These are phyloP conservation scores for Coregonus ussuriensis DNA, from an alignment of 2,797 vertebrate species.

Conservation along the genomic window DNA sequence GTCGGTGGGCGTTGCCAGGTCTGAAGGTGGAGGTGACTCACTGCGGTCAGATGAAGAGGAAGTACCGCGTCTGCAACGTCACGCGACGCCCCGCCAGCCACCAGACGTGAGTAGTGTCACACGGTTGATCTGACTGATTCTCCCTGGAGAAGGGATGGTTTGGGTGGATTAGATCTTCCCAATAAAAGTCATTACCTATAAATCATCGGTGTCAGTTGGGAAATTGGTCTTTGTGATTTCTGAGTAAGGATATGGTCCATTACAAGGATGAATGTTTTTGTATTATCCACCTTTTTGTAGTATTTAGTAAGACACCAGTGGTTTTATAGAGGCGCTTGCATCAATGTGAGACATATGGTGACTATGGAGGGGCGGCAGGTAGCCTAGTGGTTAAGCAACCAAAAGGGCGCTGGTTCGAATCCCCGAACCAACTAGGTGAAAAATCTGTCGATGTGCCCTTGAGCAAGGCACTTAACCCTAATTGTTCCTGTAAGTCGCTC, in stretches of 20 bases:
- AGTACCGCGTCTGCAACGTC: constrained; percentile 98
- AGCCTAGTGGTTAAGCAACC: too few relatives aligned
- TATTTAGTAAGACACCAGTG: neutral
- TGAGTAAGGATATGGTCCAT: neutral
- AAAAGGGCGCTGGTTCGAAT: too few relatives aligned
- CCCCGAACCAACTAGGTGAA: too few relatives aligned
- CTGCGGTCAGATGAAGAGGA: constrained; percentile 99
- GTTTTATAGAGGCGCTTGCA: neutral
- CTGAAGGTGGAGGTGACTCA: constrained; percentile 99
- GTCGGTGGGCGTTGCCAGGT: constrained; percentile 73
- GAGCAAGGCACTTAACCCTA: too few relatives aligned
- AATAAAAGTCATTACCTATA: neutral
- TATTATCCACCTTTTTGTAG: neutral
- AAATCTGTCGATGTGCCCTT: too few relatives aligned
- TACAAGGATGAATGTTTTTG: neutral
- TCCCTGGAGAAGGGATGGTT: neutral
- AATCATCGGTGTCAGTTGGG: neutral
- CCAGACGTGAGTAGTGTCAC: constrained; percentile 87
- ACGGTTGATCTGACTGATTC: rapidly evolving
- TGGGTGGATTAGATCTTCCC: neutral
- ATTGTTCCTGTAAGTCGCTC: too few relatives aligned
- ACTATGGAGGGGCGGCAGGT: too few relatives aligned
- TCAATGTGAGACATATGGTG: neutral
- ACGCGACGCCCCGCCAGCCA: constrained; percentile 97
- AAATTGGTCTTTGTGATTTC: too few relatives aligned